Conservation (phyloP, 2,113 vertebrate species). For the Lanius ludovicianus region DNA sequence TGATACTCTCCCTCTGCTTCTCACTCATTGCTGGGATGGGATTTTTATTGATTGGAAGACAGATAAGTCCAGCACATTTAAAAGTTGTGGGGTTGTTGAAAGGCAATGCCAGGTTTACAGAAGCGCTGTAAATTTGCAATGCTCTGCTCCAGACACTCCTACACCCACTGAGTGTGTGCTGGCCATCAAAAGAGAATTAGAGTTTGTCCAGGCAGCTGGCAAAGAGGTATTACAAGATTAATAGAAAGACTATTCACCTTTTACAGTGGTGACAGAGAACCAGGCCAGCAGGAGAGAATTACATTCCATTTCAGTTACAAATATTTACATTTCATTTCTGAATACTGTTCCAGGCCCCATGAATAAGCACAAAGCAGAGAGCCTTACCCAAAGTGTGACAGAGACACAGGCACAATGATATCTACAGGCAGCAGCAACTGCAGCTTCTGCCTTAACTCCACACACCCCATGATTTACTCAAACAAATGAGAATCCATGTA, state of each 20-base stretch:
- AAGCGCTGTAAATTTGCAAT: not conserved
- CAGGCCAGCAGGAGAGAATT: not conserved
- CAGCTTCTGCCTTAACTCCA: not conserved
- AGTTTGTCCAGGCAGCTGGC: not conserved
- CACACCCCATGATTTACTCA: not conserved
- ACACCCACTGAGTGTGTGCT: not conserved
- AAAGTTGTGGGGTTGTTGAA: not conserved
- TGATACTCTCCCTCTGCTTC: rapidly evolving
- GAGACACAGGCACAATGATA: not conserved
- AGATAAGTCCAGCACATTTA: not conserved
- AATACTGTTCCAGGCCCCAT: not conserved
- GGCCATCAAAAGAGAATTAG: not conserved
- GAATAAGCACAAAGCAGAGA: not conserved
- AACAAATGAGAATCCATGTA: not conserved
- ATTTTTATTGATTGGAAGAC: not conserved
- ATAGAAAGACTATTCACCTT: not conserved
- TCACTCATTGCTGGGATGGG: not conserved
- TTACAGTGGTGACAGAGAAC: not conserved
- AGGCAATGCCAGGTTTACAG: not conserved
- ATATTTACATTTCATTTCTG: not conserved
- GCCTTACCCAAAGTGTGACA: not conserved
- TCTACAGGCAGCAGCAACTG: not conserved
- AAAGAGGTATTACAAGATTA: not conserved
- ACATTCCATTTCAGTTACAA: not conserved
- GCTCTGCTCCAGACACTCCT: not conserved